Evolutionary conservation across 2,113 vertebrate species (phyloP), one percentile per base, ranked within the genome.

Genomic region (Pontoporia blainvillei): DNA sequence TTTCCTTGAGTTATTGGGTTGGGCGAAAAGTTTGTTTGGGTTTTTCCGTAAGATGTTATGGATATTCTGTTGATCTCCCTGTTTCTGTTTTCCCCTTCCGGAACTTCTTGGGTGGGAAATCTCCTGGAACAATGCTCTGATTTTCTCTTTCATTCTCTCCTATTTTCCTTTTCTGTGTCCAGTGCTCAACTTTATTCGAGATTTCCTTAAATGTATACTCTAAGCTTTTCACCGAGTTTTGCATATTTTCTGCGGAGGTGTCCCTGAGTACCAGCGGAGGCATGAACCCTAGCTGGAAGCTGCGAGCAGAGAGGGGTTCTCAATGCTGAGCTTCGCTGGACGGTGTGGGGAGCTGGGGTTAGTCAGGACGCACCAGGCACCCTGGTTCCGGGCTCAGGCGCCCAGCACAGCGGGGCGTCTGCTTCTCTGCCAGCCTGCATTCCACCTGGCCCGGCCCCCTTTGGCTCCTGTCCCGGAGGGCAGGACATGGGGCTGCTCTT

Each of bases 81-180:
- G 5, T 6, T 25, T 34, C 3, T 4, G 1, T 4, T 7, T 59
- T 6, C 52, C 71, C 21, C 52, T 49, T 39, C 27, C 10, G 34
- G 31, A 66, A 44, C 61, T 10, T 21, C 13, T 14, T 23, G 36
- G 41, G 15, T 13, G 9, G 23, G 0, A 7, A 14, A 20, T 2
- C 3, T 29, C 41, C n/a, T 5, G 10, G 46, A 67, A 71, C 1
- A 15, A 34, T 2, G 1, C 4, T 2, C 13, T 1, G 6, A 8
- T 9, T n/a, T 34, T 57, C 29, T 5, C 46, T 41, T 44, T 31
- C 12, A 12, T 29, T 29, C 34, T 21, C 54, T 34, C 21, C 67
- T 3, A 0, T 4, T 27, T 90, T 17, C 64, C 10, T 44, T 39
- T 46, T 4, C 9, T 23, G 5, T 57, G n/a, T 64, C 78, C 64